These are phyloP conservation scores for Acyrthosiphon pisum DNA, from an alignment of 1,140 invertebrate genomes.

Conservation along the genomic window DNA sequence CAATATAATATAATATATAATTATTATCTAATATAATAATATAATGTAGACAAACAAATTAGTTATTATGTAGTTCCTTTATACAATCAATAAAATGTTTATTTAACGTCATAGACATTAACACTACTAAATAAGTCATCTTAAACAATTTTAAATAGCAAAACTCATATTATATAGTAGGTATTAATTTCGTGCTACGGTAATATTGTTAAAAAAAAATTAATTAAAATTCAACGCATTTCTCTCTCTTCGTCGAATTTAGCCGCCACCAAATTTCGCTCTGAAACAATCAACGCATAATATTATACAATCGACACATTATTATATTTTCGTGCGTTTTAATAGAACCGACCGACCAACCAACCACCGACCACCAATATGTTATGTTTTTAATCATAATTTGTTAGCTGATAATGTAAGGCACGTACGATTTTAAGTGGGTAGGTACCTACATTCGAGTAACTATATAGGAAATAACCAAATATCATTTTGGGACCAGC, in stretches of 20 bases:
- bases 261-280: conserved; percentile 28
- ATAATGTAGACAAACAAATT: conserved; percentile 36
- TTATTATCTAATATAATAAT: conserved; percentile 29
- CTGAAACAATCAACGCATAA: conserved; percentile 38
- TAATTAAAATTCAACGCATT: conserved; percentile 37
- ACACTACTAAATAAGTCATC: conserved; percentile 47
- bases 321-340: not conserved
- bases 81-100: conserved; percentile 52
- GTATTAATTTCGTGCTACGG: conserved; percentile 40
- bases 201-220: conserved; percentile 8
- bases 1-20: conserved; percentile 38
- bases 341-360: no score
- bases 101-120: conserved; percentile 33
- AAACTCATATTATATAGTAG: conserved; percentile 10
- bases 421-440: not conserved
- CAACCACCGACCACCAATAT: no score
- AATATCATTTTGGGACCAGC: not conserved
- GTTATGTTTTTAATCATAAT: not conserved
- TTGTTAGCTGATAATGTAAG: no score
- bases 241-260: conserved; percentile 47
- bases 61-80: conserved; percentile 45
- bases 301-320: no score
- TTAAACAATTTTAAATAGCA: conserved; percentile 8
- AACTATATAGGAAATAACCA: not conserved
- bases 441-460: not conserved